Conservation (phyloP, 2,888 invertebrate genomes). For the Heliconius aoede region DNA sequence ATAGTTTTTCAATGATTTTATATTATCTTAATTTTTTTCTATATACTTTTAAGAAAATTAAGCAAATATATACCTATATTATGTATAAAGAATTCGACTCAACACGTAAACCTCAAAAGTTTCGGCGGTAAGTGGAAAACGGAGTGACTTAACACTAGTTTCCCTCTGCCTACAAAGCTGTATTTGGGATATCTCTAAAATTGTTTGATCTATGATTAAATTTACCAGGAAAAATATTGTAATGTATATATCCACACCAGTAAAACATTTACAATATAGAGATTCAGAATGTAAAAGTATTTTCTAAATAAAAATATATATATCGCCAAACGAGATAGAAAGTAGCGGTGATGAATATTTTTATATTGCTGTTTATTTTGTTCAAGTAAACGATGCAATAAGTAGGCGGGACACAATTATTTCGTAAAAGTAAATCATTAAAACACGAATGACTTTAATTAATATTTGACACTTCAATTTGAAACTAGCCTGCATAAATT, state of each 20-base stretch:
- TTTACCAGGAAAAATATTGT: background rate
- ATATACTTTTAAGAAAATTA: no score
- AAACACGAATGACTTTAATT: constrained; percentile 5
- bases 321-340: background rate
- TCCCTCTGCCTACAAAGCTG: no score
- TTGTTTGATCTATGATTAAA: no score
- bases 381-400: background rate
- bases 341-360: background rate
- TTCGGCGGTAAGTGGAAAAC: no score
- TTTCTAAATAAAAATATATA: background rate
- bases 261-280: background rate
- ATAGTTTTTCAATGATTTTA: background rate
- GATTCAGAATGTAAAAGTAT: background rate
- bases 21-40: background rate
- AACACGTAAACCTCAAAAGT: no score
- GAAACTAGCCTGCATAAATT: constrained; percentile 21
- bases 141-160: no score
- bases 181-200: no score
- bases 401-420: background rate
- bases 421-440: constrained; percentile 5
- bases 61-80: no score
- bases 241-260: background rate
- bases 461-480: constrained; percentile 12
- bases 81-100: no score
- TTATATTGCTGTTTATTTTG: background rate